Evolutionary conservation across 1,140 invertebrate genomes (phyloP).

Genomic region (Drosophila teissieri): DNA sequence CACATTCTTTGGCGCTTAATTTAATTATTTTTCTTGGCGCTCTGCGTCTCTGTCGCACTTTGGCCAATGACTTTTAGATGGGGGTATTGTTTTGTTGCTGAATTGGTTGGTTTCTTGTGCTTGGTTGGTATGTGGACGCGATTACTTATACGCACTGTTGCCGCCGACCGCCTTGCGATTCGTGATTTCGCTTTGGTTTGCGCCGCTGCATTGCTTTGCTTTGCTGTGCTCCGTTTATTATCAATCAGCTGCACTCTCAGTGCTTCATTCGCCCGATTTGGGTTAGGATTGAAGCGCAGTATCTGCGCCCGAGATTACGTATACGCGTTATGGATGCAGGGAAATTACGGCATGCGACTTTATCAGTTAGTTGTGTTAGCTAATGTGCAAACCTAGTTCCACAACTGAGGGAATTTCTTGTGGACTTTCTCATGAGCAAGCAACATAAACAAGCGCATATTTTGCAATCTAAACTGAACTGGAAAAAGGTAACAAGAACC

Average conservation of each 20-base stretch:
- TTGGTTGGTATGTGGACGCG: not conserved
- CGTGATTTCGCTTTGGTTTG: conserved; percentile 3
- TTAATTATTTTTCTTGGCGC: conserved; percentile 24
- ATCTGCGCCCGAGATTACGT: conserved; percentile 11
- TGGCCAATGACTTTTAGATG: conserved; percentile 40
- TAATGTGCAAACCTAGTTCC: conserved; percentile 2
- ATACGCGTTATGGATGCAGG: conserved; percentile 9
- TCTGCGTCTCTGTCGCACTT: conserved; percentile 1
- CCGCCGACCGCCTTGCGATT: conserved; percentile 4
- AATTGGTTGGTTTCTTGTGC: not conserved
- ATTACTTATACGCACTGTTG: conserved; percentile 39
- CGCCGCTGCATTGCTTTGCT: conserved; percentile 1
- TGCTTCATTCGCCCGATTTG: conserved; percentile 20
- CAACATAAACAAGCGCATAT: not conserved
- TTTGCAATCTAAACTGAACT: not conserved
- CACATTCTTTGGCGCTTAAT: conserved; percentile 42
- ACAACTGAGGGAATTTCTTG: not conserved
- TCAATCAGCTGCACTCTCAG: conserved; percentile 22
- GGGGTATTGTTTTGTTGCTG: conserved; percentile 22
- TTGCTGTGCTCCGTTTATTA: conserved; percentile 21
- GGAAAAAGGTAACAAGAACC: not conserved
- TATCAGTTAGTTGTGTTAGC: conserved; percentile 33
- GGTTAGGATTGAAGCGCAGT: conserved; percentile 13
- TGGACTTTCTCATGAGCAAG: not conserved
- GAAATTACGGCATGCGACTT: conserved; percentile 10